Evolutionary conservation across 2,797 vertebrate genomes (phyloP).

Genomic region (Sylvilagus floridanus): DNA sequence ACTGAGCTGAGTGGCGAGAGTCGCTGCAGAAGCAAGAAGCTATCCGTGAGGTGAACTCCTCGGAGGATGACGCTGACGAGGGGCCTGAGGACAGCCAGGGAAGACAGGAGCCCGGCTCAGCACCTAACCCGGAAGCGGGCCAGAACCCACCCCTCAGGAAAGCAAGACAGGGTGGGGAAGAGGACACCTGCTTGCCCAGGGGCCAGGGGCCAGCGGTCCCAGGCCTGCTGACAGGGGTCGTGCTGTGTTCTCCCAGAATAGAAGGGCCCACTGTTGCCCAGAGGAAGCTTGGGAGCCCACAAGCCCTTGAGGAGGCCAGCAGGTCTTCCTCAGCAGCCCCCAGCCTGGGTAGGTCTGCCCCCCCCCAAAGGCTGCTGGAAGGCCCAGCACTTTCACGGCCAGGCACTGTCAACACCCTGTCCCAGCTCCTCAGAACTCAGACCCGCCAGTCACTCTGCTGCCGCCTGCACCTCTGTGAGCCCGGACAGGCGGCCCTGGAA

Average conservation of each 20-base stretch:
- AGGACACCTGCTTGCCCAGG: constrained; percentile 41
- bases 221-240: constrained; percentile 37
- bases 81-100: constrained; percentile 92
- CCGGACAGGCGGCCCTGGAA: constrained; percentile 72
- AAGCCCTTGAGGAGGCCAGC: constrained; percentile 47
- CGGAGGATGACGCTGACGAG: constrained; percentile 96
- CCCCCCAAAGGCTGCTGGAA: constrained; percentile 58
- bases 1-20: constrained; percentile 95
- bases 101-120: constrained; percentile 85
- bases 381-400: constrained; percentile 52
- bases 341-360: too few species aligned
- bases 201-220: neutral
- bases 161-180: constrained; percentile 24
- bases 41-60: constrained; percentile 97
- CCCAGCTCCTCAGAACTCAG: constrained; percentile 52
- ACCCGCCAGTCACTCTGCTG: neutral
- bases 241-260: constrained; percentile 33
- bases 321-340: neutral
- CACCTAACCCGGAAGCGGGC: constrained; percentile 67
- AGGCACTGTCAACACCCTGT: constrained; percentile 78
- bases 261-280: constrained; percentile 44
- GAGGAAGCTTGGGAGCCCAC: constrained; percentile 28
- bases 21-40: constrained; percentile 98
- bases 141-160: constrained; percentile 82
- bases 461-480: constrained; percentile 42